phyloP scores from a whole-genome alignment of 2,888 invertebrate genomes.

The Spilosoma lubricipeda region DNA sequence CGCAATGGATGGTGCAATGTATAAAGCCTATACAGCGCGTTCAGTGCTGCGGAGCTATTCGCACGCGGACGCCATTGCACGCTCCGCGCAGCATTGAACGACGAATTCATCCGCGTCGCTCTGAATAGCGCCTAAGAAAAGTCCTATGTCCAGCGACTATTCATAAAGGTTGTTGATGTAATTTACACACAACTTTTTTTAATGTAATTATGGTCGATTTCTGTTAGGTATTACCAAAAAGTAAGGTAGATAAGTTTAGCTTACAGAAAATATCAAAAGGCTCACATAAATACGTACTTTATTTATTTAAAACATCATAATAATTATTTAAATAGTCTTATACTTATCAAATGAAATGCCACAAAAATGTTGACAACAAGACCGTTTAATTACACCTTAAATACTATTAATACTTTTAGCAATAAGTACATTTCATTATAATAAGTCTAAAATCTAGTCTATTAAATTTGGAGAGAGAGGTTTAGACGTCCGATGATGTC shows the following conservation, averaged over 20 bases:
- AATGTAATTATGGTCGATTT: too few species aligned
- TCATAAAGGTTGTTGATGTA: too few species aligned
- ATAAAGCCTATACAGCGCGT: too few species aligned
- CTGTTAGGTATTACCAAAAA: too few species aligned
- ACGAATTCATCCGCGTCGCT: too few species aligned
- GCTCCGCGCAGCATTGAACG: too few species aligned
- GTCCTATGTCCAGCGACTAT: too few species aligned
- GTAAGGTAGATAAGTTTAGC: background rate
- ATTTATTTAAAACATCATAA: conserved; percentile 82
- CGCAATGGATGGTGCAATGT: too few species aligned
- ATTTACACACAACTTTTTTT: too few species aligned
- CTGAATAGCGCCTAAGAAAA: too few species aligned
- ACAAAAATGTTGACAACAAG: conserved; percentile 82
- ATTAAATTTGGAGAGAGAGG: conserved; percentile 76
- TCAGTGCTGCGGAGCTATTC: too few species aligned
- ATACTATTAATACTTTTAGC: conserved; percentile 77
- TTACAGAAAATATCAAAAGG: conserved; percentile 58
- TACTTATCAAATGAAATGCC: conserved; percentile 77
- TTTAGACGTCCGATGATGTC: conserved; percentile 56
- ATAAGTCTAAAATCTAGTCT: conserved; percentile 60
- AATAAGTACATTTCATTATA: conserved; percentile 70
- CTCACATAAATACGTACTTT: conserved; percentile 83
- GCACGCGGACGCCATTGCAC: too few species aligned
- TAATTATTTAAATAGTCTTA: conserved; percentile 74
- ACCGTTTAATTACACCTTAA: conserved; percentile 70